Base-by-base conservation (phyloP, 2,888 invertebrate species). In the Heliconius ismenius region DNA sequence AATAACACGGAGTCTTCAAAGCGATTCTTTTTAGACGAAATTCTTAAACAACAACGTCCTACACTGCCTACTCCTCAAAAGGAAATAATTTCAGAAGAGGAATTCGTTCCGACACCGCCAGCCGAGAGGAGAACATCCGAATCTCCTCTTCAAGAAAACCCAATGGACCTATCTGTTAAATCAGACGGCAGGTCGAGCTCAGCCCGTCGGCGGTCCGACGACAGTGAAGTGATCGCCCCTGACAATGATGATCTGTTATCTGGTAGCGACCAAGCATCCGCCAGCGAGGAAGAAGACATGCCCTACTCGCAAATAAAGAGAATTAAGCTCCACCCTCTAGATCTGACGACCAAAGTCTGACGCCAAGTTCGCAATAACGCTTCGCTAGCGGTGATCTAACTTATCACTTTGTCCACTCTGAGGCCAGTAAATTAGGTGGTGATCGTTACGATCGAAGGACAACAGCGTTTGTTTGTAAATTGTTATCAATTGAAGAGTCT, bases 161-260 rank as follows among this genome's bases (percentile, higher is more conserved):
- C 97, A 2, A 97, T 97, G 88, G 97, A 97, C 86, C 90, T 97
- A 80, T 97, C 97, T 60, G 96, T 97, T 92, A 97, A 96, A 84
- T 95, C 96, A 0, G 95, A 95, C 32, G 96, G 96, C 65, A 92
- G 95, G 78, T 93, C 92, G 36, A 94, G 94, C 82, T 92, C 95
- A 0, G 93, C 93, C 73, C 87, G 94, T 77, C 89, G 93, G 83
- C 87, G 92, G 81, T 93, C 94, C 0, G 92, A 92, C 74, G 93
- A 93, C 82, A 95, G 95, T 82, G 95, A 95, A 81, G 91, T 90
- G 11, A 90, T 92, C 78, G 85, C 89, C 7, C 91, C 89, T 3
- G 94, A 94, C 76, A 85, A 92, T 74, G 94, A 94, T 0, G 94
- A 93, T 39, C 90, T 88, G 0, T 93, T 94, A 62, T 94, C 93